Percentiles rank a stretch among this genome's conserved stretches.
Conservation (phyloP, 2,797 vertebrate genomes). For the Dicrostonyx torquatus region DNA sequence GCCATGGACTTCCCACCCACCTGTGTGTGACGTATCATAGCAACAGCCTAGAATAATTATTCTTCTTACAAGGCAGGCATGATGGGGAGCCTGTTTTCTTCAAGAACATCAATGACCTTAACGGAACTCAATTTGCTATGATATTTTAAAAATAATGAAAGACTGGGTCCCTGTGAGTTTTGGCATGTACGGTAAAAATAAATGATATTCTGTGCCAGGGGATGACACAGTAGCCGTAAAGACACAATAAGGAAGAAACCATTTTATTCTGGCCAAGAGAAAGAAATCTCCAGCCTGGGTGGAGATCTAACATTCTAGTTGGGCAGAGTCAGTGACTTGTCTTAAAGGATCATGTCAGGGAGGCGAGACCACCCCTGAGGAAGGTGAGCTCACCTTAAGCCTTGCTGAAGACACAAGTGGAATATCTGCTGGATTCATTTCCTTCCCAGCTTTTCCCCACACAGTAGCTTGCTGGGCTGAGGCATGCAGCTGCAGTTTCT, state of each 20-base stretch:
- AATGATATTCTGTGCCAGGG: background rate
- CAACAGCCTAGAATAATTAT: slow-evolving; percentile 2
- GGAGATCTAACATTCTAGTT: background rate
- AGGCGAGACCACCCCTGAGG: background rate
- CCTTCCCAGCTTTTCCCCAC: background rate
- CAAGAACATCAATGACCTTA: background rate
- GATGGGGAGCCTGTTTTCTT: background rate
- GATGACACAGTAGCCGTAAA: background rate
- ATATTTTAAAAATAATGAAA: background rate
- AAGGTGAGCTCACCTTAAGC: background rate
- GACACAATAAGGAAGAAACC: background rate
- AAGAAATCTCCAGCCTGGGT: background rate
- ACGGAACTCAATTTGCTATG: background rate
- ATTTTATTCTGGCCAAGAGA: background rate
- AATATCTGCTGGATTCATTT: background rate
- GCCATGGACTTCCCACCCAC: background rate
- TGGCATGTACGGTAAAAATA: background rate
- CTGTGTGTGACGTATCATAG: background rate
- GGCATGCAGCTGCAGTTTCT: background rate
- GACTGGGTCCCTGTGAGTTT: background rate
- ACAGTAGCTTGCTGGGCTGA: background rate
- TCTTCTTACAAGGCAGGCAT: slow-evolving; percentile 8
- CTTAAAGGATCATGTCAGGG: background rate
- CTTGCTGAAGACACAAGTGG: background rate
- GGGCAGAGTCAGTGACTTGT: background rate